phyloP scores from a whole-genome alignment of 2,113 vertebrate genomes.

The Cathartes aura region DNA sequence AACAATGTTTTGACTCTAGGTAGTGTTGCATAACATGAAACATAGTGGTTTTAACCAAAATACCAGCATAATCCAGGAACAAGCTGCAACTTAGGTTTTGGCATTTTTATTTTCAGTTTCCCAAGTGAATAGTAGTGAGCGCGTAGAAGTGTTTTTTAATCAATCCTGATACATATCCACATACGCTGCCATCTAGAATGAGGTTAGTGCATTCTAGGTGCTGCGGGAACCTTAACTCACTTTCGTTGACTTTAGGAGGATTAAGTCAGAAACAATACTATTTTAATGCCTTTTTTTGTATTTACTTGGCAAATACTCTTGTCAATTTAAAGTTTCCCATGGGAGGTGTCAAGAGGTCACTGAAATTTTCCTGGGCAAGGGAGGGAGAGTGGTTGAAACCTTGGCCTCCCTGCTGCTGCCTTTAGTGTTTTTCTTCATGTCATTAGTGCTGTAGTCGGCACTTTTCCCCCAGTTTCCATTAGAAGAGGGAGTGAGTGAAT shows the following conservation, averaged over 20 bases:
- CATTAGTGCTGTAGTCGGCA: not conserved
- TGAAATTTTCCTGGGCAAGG: not conserved
- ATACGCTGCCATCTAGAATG: not conserved
- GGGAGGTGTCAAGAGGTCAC: conserved; percentile 15
- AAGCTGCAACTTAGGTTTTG: not conserved
- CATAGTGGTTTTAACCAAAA: not conserved
- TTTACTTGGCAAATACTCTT: not conserved
- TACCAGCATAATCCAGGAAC: not conserved
- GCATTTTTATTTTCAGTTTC: not conserved
- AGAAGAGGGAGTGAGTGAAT: not conserved
- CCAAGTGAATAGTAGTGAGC: not conserved
- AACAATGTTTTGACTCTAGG: not conserved
- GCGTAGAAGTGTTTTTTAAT: not conserved
- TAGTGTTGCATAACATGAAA: not conserved
- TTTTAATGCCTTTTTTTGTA: conserved; percentile 19
- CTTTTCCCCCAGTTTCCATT: not conserved
- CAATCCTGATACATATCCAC: not conserved
- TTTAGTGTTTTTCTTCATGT: conserved; percentile 7
- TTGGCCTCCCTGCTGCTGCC: not conserved
- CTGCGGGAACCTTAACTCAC: not conserved
- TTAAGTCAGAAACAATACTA: conserved; percentile 35
- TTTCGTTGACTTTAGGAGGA: not conserved
- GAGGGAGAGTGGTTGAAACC: not conserved
- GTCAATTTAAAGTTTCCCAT: conserved; percentile 17
- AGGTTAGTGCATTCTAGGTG: not conserved